Conservation (phyloP, 2,113 vertebrate genomes). For the Beaufortia kweichowensis region DNA sequence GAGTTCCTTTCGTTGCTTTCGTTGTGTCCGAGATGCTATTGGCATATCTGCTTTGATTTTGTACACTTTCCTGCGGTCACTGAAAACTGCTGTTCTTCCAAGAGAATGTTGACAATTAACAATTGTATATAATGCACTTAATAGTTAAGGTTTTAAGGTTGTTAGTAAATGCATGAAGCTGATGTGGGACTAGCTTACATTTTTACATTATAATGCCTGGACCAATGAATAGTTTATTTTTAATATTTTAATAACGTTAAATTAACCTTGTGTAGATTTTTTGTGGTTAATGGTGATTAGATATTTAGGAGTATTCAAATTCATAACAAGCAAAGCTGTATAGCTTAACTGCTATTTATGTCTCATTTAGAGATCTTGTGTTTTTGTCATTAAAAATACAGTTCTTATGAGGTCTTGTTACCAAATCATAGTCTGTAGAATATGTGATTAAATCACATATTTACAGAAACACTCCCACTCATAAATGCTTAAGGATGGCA, state of each 20-base stretch:
- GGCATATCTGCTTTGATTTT: conserved; percentile 40
- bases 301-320: not conserved
- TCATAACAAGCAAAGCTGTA: not conserved
- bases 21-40: conserved; percentile 42
- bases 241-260: not conserved
- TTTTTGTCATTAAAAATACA: not conserved
- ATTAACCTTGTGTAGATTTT: not conserved
- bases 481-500: conserved; percentile 23
- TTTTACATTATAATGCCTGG: not conserved
- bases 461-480: not conserved
- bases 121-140: not conserved
- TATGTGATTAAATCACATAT: conserved; percentile 20
- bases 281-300: not conserved
- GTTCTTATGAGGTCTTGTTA: not conserved
- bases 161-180: not conserved
- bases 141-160: not conserved
- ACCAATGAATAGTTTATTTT: not conserved
- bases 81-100: conserved; percentile 10
- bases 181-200: not conserved
- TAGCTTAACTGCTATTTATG: not conserved
- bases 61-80: conserved; percentile 21
- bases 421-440: conserved; percentile 9
- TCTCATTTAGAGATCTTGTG: not conserved
- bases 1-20: conserved; percentile 44
- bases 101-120: not conserved